These are phyloP conservation scores for Danionella cerebrum DNA, from an alignment of 2,113 vertebrate genomes.

Conservation along the genomic window DNA sequence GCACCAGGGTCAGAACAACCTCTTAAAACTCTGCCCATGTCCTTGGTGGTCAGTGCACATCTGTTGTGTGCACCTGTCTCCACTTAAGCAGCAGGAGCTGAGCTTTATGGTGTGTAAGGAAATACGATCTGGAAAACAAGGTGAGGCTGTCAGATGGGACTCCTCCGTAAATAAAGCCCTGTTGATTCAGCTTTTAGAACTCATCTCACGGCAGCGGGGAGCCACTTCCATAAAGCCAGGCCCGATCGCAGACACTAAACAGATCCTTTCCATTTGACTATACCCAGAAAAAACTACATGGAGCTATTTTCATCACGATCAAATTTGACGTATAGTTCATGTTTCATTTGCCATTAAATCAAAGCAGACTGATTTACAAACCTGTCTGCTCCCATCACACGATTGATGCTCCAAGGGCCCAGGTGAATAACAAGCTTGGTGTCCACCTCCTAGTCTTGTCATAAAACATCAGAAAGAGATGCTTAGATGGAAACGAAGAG, in stretches of 20 bases:
- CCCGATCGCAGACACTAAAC: background rate
- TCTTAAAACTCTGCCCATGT: background rate
- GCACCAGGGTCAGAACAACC: background rate
- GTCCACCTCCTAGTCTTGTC: background rate
- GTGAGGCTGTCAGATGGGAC: constrained; percentile 17
- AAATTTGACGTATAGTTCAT: background rate
- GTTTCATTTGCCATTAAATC: background rate
- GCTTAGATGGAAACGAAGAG: background rate
- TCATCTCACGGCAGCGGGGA: constrained; percentile 22
- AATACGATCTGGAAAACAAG: constrained; percentile 28
- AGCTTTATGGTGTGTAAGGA: background rate
- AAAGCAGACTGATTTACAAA: background rate
- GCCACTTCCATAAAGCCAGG: background rate
- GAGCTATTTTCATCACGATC: background rate
- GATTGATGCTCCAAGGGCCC: background rate
- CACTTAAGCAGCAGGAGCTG: constrained; percentile 8
- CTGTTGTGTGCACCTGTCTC: constrained; percentile 12
- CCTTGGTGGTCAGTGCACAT: constrained; percentile 14
- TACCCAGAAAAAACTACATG: background rate
- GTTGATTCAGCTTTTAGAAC: constrained; percentile 35
- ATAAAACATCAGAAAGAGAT: constrained; percentile 20
- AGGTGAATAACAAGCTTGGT: constrained; percentile 3
- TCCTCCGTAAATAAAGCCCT: constrained; percentile 28
- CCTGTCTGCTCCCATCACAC: background rate
- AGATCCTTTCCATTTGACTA: background rate